Conservation (phyloP, 2,888 invertebrate species). For the Eretmocerus hayati region DNA sequence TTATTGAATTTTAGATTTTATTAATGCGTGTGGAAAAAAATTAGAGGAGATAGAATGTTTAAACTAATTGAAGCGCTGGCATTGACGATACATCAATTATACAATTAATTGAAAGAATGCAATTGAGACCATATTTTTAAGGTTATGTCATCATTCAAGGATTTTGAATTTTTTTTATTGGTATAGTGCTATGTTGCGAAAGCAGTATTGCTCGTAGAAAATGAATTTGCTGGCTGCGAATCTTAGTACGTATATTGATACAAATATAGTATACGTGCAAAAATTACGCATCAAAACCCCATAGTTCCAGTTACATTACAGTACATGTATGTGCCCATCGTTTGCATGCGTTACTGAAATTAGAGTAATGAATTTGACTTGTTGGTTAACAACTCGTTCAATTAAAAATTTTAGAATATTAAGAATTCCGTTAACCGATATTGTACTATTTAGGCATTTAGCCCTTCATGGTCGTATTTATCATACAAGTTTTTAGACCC, state of each 20-base stretch:
- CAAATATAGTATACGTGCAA: slow-evolving; percentile 12
- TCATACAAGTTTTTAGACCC: too few relatives aligned
- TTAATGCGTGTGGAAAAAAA: slow-evolving; percentile 26
- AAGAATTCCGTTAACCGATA: too few relatives aligned
- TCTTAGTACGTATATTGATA: too few relatives aligned
- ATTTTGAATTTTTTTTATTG: slow-evolving; percentile 2
- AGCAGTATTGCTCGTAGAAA: slow-evolving; percentile 28
- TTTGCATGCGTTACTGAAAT: slow-evolving; percentile 19
- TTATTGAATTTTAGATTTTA: slow-evolving; percentile 42
- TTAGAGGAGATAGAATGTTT: slow-evolving; percentile 11
- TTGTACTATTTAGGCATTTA: too few relatives aligned
- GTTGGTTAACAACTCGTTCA: too few relatives aligned
- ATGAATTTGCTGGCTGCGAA: too few relatives aligned
- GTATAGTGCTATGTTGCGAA: slow-evolving; percentile 20
- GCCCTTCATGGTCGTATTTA: too few relatives aligned
- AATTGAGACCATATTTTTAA: slow-evolving; percentile 12
- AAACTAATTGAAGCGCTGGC: slow-evolving; percentile 14
- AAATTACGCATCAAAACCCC: slow-evolving; percentile 13
- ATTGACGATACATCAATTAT: slow-evolving; percentile 6
- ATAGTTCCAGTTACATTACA: slow-evolving; percentile 10
- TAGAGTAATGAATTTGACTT: slow-evolving; percentile 13
- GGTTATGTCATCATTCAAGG: slow-evolving; percentile 5
- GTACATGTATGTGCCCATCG: slow-evolving; percentile 21
- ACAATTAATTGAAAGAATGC: background rate
- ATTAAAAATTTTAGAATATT: too few relatives aligned